Evolutionary conservation across 1,140 invertebrate species (phyloP).

Genomic region (Brachionus rubens): DNA sequence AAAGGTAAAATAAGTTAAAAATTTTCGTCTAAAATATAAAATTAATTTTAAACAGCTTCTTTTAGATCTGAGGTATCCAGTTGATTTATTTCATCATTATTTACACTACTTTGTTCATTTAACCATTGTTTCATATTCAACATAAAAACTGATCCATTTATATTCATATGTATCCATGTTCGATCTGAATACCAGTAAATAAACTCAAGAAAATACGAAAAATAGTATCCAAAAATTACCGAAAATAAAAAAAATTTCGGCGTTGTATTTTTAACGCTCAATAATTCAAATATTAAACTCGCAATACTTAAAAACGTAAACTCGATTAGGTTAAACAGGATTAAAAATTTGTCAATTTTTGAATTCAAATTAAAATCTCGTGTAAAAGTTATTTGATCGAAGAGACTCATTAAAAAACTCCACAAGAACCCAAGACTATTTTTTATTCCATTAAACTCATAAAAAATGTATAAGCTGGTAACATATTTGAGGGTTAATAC

Average conservation of each 20-base stretch:
- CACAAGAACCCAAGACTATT: slow-evolving; percentile 8
- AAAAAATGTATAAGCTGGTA: not conserved
- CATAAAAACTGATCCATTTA: not conserved
- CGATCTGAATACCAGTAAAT: not conserved
- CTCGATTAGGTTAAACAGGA: not conserved
- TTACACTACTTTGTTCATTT: not conserved
- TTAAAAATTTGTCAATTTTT: not conserved
- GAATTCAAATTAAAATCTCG: not conserved
- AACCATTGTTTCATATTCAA: not conserved
- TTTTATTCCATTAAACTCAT: not conserved
- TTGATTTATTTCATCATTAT: not conserved
- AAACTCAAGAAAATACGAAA: slow-evolving; percentile 6
- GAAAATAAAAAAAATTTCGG: not conserved
- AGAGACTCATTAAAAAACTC: not conserved
- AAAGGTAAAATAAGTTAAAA: too few species aligned
- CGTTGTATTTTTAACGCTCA: not conserved
- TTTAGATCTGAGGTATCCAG: too few species aligned
- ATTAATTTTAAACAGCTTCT: too few species aligned
- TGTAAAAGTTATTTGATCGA: not conserved
- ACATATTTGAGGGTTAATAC: not conserved
- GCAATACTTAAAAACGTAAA: not conserved
- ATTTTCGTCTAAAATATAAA: too few species aligned
- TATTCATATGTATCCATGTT: not conserved
- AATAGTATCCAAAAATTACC: not conserved
- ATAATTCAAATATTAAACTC: not conserved